phyloP scores from a whole-genome alignment of 2,113 vertebrate genomes.

The Microcebus jonahi region DNA sequence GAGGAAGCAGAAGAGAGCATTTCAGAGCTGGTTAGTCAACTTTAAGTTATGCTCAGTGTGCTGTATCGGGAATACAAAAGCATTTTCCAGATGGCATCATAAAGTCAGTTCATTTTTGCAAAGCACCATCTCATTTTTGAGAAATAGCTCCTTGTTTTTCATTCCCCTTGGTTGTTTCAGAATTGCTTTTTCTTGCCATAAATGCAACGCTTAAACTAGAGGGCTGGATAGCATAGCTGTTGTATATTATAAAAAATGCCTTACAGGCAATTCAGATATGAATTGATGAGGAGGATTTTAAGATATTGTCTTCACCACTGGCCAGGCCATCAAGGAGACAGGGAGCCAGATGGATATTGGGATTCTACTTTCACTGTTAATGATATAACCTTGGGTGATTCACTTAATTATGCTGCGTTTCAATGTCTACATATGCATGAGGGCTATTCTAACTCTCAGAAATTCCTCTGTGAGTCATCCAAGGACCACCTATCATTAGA shows the following conservation, averaged over 20 bases:
- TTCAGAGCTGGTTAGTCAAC: slow-evolving; percentile 65
- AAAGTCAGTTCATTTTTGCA: slow-evolving; percentile 72
- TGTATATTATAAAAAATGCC: not conserved
- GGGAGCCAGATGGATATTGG: not conserved
- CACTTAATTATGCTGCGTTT: not conserved
- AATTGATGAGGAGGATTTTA: not conserved
- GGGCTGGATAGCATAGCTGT: not conserved
- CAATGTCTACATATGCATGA: not conserved
- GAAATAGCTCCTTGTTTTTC: slow-evolving; percentile 61
- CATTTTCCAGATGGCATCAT: slow-evolving; percentile 77
- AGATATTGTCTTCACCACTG: not conserved
- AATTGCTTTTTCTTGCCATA: slow-evolving; percentile 47
- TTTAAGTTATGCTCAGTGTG: slow-evolving; percentile 63
- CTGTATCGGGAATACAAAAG: slow-evolving; percentile 62
- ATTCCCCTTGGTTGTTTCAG: slow-evolving; percentile 23
- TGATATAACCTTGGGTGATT: slow-evolving; percentile 23
- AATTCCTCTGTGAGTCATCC: not conserved
- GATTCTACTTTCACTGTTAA: not conserved
- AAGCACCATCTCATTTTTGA: slow-evolving; percentile 66
- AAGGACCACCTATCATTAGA: not conserved
- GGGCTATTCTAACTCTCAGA: not conserved
- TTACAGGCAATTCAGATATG: not conserved
- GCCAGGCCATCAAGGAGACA: not conserved
- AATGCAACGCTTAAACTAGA: slow-evolving; percentile 52
- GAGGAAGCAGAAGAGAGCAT: slow-evolving; percentile 29